Percentiles rank a stretch among this genome's conserved stretches.
Conservation (phyloP, 2,888 invertebrate genomes). For the Pandemis cinnamomeana region DNA sequence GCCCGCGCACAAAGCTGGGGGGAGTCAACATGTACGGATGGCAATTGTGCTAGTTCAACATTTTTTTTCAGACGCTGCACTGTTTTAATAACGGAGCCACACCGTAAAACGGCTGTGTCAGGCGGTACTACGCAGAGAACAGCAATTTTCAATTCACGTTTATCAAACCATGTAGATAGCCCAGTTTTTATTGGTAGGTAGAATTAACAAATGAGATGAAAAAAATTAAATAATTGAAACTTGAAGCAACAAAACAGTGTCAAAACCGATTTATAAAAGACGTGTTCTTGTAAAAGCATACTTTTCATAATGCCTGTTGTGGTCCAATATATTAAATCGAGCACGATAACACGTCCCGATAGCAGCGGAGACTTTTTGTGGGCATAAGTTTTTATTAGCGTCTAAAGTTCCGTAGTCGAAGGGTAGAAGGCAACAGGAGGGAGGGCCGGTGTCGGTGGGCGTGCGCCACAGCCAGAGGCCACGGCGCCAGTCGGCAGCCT, state of each 20-base stretch:
- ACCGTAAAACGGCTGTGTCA: slow-evolving; percentile 1
- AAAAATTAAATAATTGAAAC: too few species aligned
- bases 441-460: slow-evolving; percentile 32
- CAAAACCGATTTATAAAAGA: background rate
- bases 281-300: background rate
- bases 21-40: background rate
- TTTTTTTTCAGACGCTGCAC: slow-evolving; percentile 2
- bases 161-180: background rate
- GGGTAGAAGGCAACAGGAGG: slow-evolving; percentile 42
- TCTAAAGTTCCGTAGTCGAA: slow-evolving; percentile 29
- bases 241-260: background rate
- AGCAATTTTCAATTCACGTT: slow-evolving; percentile 8
- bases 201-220: too few species aligned
- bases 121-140: background rate
- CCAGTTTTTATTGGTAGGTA: background rate
- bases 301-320: slow-evolving; percentile 25
- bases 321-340: slow-evolving; percentile 27
- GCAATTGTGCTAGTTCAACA: slow-evolving; percentile 16
- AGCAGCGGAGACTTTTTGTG: slow-evolving; percentile 37
- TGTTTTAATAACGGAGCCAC: slow-evolving; percentile 6
- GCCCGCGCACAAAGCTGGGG: background rate
- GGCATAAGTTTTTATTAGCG: slow-evolving; percentile 42
- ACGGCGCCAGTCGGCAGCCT: slow-evolving; percentile 15
- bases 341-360: slow-evolving; percentile 39
- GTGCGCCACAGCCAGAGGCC: slow-evolving; percentile 1